Evolutionary conservation across 2,888 invertebrate species (phyloP), one percentile per base, ranked within the genome.

Genomic region (Pemphredon lugubris): DNA sequence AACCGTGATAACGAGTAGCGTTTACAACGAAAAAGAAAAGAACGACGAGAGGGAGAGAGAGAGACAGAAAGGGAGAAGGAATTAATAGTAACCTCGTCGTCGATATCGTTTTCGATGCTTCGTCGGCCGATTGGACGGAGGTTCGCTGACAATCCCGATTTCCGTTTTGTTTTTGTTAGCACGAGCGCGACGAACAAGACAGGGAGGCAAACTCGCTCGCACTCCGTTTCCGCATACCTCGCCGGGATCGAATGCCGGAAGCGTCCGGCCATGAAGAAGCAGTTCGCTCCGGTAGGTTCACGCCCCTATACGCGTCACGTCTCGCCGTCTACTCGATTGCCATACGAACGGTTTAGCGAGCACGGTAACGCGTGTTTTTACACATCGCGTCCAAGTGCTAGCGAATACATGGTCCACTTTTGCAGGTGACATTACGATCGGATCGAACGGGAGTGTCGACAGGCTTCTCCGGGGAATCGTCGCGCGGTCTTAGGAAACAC

Each of bases 171-270:
- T 20, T 21, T 23, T 34, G 6, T 26, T 47, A 30, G 14, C 13
- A 26, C 16, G 50, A 16, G 34, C 16, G 34, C 18, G 34, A 60
- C 40, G 44, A 37, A 26, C 48, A 32, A 66, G 40, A 26, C 23
- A 26, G 40, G 26, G 47, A 57, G n/a, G 14, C 9, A 40, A 53
- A 39, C 23, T 60, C 23, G 5, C 23, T 6, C 58, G 64, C 47
- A 42, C 45, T 45, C 20, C 50, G 51, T 63, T 48, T 71, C 61
- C 60, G 63, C 73, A 73, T 64, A 63, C 42, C 39, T 68, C 37
- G 65, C 60, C 20, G 61, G 51, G 64, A 67, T 66, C 68, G 59
- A 73, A 71, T 67, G 73, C 73, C 71, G 73, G 75, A 80, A 80
- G 73, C 64, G 59, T 73, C 59, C 66, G 65, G 64, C 54, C 71